These are phyloP conservation scores for Stichopus horrens DNA, from an alignment of 53 echinoderm and acorn worm genomes.

Conservation along the genomic window DNA sequence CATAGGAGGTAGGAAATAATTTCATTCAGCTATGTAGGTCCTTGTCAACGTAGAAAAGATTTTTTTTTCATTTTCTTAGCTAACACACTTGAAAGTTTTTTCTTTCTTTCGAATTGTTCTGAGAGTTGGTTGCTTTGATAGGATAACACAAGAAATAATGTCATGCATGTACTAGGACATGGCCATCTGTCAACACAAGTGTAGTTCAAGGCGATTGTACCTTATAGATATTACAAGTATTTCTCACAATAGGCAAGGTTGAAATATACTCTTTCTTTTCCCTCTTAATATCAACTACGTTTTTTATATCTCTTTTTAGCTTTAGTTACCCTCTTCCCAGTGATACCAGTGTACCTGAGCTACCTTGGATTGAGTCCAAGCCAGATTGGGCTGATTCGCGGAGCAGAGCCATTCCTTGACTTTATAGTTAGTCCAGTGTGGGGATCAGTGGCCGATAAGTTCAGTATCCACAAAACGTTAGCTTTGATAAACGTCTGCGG, in stretches of 20 bases:
- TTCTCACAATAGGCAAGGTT: too few species aligned
- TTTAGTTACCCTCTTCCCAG: conserved; percentile 70
- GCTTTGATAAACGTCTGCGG: conserved; percentile 66
- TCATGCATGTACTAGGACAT: too few species aligned
- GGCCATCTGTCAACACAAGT: too few species aligned
- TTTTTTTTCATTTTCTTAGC: too few species aligned
- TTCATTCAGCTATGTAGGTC: neutral
- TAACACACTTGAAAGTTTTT: too few species aligned
- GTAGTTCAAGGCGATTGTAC: too few species aligned
- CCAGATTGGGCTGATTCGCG: conserved; percentile 86
- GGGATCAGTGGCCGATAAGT: conserved; percentile 88
- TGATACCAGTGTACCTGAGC: conserved; percentile 88
- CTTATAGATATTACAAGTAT: too few species aligned
- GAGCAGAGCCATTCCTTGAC: conserved; percentile 76
- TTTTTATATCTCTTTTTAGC: conserved; percentile 46
- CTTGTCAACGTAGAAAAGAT: too few species aligned
- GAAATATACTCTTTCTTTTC: too few species aligned
- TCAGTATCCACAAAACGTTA: conserved; percentile 78
- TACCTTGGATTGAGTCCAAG: conserved; percentile 78
- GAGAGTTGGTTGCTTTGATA: too few species aligned
- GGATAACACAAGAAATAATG: too few species aligned
- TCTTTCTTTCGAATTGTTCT: too few species aligned
- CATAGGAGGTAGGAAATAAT: conserved; percentile 18
- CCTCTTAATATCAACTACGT: neutral
- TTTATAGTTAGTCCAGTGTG: conserved; percentile 81